Percentiles rank a stretch among this genome's conserved stretches.
Evolutionary conservation across 2,888 invertebrate species (phyloP).

Genomic region (Hedychridium roseum): DNA sequence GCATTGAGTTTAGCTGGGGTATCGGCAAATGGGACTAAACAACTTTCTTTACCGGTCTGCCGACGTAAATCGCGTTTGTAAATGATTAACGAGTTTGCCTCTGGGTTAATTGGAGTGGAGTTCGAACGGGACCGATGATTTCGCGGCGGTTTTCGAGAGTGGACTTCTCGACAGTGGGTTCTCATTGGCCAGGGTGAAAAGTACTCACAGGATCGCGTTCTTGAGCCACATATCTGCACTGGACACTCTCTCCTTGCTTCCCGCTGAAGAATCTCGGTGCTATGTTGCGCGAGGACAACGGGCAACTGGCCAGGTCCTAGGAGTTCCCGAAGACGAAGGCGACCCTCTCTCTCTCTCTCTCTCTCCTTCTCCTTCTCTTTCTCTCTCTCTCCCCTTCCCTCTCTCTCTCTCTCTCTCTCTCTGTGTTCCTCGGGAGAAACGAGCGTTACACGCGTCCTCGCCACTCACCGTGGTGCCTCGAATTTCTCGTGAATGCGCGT

Average conservation of each 20-base stretch:
- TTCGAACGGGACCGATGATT: too few relatives aligned
- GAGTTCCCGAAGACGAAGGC: slow-evolving; percentile 13
- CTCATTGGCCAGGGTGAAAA: slow-evolving; percentile 15
- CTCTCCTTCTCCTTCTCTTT: slow-evolving; percentile 21
- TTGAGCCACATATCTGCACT: slow-evolving; percentile 58
- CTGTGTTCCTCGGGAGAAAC: too few relatives aligned
- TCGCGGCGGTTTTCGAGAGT: too few relatives aligned
- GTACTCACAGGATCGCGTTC: slow-evolving; percentile 56
- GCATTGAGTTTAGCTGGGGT: too few relatives aligned
- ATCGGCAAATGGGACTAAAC: too few relatives aligned
- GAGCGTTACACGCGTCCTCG: too few relatives aligned
- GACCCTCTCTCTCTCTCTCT: slow-evolving; percentile 14
- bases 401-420: slow-evolving; percentile 12
- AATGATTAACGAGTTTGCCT: too few relatives aligned
- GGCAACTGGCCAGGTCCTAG: neutral
- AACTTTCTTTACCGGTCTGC: too few relatives aligned
- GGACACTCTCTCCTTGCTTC: slow-evolving; percentile 39
- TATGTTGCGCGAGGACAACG: neutral
- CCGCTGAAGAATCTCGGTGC: neutral
- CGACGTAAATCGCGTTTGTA: too few relatives aligned
- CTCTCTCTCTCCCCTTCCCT: slow-evolving; percentile 19
- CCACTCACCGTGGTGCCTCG: too few relatives aligned
- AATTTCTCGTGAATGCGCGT: neutral
- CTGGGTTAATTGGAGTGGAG: too few relatives aligned
- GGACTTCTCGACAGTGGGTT: too few relatives aligned